These are phyloP conservation scores for Campylomormyrus numenius DNA, from an alignment of 2,113 vertebrate genomes.

Conservation along the genomic window DNA sequence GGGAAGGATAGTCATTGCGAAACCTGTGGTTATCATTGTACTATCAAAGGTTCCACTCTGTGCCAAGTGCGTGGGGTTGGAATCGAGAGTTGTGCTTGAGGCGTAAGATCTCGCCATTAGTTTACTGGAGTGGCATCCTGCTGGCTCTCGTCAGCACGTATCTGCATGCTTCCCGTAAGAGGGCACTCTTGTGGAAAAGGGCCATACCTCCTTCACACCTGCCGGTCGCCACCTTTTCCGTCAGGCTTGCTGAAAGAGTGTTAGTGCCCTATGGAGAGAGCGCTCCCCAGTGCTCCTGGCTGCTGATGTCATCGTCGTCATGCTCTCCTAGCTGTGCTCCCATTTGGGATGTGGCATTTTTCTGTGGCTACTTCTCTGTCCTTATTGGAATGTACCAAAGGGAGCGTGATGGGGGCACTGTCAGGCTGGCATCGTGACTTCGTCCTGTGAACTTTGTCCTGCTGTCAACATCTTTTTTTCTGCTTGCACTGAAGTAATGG, in stretches of 20 bases:
- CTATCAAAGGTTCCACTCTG: not conserved
- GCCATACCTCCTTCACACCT: not conserved
- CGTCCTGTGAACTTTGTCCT: not conserved
- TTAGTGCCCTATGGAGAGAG: not conserved
- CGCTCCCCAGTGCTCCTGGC: not conserved
- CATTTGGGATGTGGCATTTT: not conserved
- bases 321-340: not conserved
- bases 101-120: not conserved
- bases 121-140: not conserved
- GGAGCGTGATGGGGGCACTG: not conserved
- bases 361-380: not conserved
- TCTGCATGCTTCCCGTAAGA: not conserved
- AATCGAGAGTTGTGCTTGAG: not conserved
- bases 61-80: not conserved
- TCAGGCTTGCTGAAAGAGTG: not conserved
- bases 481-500: not conserved
- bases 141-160: not conserved
- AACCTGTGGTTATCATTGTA: not conserved
- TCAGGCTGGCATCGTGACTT: not conserved
- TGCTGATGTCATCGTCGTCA: not conserved
- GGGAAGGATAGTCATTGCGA: not conserved
- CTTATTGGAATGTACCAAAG: not conserved
- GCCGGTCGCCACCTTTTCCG: not conserved
- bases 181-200: not conserved
- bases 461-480: not conserved